These are phyloP conservation scores for Ceratosolen fusciceps DNA, from an alignment of 1,140 invertebrate genomes.

Conservation along the genomic window DNA sequence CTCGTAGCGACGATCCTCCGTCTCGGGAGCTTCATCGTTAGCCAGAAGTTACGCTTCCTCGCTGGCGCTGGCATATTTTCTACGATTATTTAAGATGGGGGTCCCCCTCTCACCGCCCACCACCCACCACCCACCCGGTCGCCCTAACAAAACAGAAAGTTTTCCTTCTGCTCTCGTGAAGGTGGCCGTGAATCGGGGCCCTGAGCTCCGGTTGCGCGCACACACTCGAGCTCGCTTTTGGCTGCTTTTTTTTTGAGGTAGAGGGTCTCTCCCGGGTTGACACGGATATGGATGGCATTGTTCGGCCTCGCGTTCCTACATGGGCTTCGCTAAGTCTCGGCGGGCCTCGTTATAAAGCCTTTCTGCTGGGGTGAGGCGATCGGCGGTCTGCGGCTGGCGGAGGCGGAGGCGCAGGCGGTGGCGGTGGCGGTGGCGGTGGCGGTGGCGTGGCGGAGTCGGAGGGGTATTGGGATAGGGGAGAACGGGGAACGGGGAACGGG, in stretches of 20 bases:
- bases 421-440: no score
- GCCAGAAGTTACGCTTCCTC: no score
- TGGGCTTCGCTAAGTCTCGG: background rate
- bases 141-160: background rate
- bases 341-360: constrained; percentile 21
- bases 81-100: background rate
- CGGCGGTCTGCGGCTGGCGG: no score
- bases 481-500: no score
- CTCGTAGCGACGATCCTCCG: background rate
- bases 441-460: no score
- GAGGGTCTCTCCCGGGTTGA: no score
- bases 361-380: background rate
- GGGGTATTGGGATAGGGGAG: no score
- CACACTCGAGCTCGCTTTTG: background rate
- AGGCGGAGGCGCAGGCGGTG: constrained; percentile 14
- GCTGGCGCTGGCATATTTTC: background rate
- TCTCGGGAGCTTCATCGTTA: background rate
- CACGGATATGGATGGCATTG: background rate
- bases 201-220: no score
- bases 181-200: background rate
- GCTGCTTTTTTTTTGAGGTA: no score
- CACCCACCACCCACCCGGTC: background rate
- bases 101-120: background rate
- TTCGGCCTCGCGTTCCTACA: background rate
- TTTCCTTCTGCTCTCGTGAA: background rate